Conservation (phyloP, 1,140 invertebrate genomes). For the Helicoverpa zea region DNA sequence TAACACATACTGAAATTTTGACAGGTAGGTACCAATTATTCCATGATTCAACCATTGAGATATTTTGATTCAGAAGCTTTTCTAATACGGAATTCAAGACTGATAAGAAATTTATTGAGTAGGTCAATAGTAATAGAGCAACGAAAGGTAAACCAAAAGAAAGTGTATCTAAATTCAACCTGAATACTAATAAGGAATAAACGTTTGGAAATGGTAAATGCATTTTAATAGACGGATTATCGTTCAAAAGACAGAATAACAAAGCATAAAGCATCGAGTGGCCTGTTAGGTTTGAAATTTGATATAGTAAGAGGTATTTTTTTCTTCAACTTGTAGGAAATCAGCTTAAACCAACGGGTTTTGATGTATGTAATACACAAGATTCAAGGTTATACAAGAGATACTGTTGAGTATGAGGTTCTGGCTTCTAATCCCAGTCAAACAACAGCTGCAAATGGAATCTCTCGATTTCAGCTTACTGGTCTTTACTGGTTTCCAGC, state of each 20-base stretch:
- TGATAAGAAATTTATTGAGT: neutral
- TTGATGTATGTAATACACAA: no score
- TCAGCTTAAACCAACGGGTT: no score
- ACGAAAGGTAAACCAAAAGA: slow-evolving; percentile 11
- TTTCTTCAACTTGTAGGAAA: no score
- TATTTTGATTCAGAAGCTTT: neutral
- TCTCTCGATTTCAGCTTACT: no score
- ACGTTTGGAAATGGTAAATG: neutral
- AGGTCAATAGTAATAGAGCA: neutral
- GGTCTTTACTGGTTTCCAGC: no score
- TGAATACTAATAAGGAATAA: slow-evolving; percentile 10
- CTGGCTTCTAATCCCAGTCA: no score
- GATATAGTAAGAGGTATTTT: no score
- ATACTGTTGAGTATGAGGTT: no score
- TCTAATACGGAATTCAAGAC: neutral
- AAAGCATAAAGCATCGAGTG: neutral
- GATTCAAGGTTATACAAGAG: neutral
- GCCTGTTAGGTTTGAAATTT: neutral
- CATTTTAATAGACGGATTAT: slow-evolving; percentile 21
- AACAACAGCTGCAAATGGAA: no score
- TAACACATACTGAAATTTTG: no score
- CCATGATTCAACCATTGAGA: no score
- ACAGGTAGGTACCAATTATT: no score
- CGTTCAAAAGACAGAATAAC: neutral
- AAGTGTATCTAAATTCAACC: neutral